Evolutionary conservation across 2,888 invertebrate genomes (phyloP), one percentile per base, ranked within the genome.

Genomic region (Drosophila glabriapex): DNA sequence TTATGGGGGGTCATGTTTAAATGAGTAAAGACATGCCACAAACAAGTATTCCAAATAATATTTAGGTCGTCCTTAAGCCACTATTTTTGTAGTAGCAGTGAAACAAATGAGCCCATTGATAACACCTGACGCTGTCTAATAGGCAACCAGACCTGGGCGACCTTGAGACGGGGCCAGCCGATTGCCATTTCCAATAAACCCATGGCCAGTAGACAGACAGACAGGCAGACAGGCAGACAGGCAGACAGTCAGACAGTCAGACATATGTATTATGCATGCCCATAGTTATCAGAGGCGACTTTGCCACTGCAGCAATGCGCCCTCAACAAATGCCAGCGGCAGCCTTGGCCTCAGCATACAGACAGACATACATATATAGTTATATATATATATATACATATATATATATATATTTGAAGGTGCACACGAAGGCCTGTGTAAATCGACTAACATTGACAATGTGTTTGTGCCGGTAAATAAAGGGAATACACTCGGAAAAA

Each of bases 271-370:
- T 61, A 64, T 80, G 77, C 67, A 72, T 65, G 67, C 67, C 64
- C 72, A 53, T 60, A 78, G 72, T 53, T 78, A 73, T 80, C 81
- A 64, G 65, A 29, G 19, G 56, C 37, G 41, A 16, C 62, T 67
- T 58, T 67, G 46, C 49, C 78, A 75, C 54, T 82, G 71, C 78
- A 73, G 68, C 68, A 84, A 77, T 73, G 86, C 86, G 83, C 85
- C 85, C 85, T 77, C 77, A 88, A 82, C 71, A 67, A 82, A 88
- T 77, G 88, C 74, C 70, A 74, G 80, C 63, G 62, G 72, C 80
- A 85, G 77, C 85, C 85, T 85, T 85, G 90, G 78, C 78, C 82
- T 31, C 58, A 64, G 54, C 55, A 50, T 59, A 67, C 60, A 52
- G 66, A 63, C 66, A 62, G 16, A 29, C 7, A 35, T 19, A 7